Base-by-base conservation (phyloP, 2,888 invertebrate genomes). In the Orchestes rusci region DNA sequence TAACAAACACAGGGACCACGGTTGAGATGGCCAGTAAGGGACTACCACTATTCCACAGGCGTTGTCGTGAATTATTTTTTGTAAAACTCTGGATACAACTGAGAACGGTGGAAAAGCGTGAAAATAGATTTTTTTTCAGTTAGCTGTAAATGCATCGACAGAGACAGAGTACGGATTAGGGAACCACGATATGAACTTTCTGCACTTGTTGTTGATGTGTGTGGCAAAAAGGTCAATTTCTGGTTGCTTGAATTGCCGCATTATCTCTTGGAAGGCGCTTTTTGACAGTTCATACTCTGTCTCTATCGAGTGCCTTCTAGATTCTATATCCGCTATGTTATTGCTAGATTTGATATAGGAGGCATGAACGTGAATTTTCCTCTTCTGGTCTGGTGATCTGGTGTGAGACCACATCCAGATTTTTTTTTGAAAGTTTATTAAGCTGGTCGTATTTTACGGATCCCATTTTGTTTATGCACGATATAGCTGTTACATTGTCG, bases 41-140 rank as follows among this genome's bases (percentile, higher is more conserved):
- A 10, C 43, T 16, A 50, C 37, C 8, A 47, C 10, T 13, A 43
- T 48, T 13, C 48, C 43, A 15, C 16, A 20, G n/a, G 44, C 48
- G 16, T 44, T 32, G 16, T 45, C 48, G 3, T 27, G 7, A 10
- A 37, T 30, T 16, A 50, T 39, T 29, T 50, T 45, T 31, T 31
- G 18, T 7, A 45, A 29, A n/a, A 35, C 46, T 31, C 42, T 28
- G 12, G 37, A 16, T 13, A 45, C 23, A 29, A 53, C 18, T 2
- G 38, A 7, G 45, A 52, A 53, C 2, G 53, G 50, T 3, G 47
- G 52, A 48, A 52, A 52, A 7, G 53, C 50, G 41, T 52, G 50
- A 37, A 50, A 53, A 16, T 45, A 16, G 8, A 15, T 2, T 7
- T 42, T 39, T 8, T 32, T 23, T 50, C 53, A 53, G 2, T 17